Conservation (phyloP, 2,888 invertebrate species). For the Philopedon plagiatum region DNA sequence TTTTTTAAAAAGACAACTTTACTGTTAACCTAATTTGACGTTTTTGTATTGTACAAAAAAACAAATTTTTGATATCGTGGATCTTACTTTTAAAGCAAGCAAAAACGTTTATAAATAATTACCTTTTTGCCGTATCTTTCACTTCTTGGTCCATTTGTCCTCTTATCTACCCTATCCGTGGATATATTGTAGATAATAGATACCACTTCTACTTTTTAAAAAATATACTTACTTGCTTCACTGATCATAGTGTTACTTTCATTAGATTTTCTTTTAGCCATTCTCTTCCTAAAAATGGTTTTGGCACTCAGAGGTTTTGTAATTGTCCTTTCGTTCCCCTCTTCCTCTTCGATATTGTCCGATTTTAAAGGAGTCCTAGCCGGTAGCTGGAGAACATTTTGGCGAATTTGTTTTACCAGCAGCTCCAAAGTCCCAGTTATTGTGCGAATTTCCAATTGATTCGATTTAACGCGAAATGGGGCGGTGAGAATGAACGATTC, state of each 20-base stretch:
- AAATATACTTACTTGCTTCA: no score
- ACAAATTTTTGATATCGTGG: no score
- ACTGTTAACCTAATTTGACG: no score
- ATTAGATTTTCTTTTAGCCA: conserved; percentile 16
- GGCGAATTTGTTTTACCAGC: conserved; percentile 61
- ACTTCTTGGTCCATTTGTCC: no score
- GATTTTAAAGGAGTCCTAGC: conserved; percentile 6
- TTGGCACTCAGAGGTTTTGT: neutral
- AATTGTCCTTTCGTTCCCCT: neutral
- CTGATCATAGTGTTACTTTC: conserved; percentile 1
- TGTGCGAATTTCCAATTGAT: conserved; percentile 58
- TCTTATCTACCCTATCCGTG: no score
- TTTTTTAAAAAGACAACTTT: no score
- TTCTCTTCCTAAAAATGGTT: neutral
- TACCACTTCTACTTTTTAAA: no score
- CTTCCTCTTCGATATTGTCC: neutral
- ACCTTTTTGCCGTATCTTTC: no score
- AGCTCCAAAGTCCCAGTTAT: conserved; percentile 58
- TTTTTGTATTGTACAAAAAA: no score
- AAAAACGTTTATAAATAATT: no score
- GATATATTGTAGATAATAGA: no score
- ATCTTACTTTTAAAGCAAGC: no score
- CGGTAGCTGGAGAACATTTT: conserved; percentile 61
- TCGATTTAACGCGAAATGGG: conserved; percentile 60
- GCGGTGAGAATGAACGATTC: conserved; percentile 64